Evolutionary conservation across 2,888 invertebrate species (phyloP).

Genomic region (Mimas tiliae): DNA sequence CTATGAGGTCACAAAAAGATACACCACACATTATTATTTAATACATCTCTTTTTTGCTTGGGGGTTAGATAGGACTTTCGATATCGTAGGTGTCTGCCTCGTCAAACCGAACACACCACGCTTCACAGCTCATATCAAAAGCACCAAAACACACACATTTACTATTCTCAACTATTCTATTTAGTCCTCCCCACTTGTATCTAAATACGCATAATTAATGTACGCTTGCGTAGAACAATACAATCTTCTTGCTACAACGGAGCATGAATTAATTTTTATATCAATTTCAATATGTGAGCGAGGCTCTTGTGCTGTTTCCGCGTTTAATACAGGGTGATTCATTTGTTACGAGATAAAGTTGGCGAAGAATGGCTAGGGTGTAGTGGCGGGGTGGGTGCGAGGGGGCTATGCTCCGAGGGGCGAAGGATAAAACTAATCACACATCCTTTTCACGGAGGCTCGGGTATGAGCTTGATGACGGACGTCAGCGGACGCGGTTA

Average conservation of each 20-base stretch:
- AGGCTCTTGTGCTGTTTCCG: conserved; percentile 23
- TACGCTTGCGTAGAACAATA: conserved; percentile 17
- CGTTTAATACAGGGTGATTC: conserved; percentile 44
- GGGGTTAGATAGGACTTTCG: no score
- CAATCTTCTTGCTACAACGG: conserved; percentile 23
- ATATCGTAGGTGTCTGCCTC: no score
- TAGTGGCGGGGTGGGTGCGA: conserved; percentile 40
- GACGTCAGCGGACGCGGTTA: conserved; percentile 39
- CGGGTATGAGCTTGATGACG: conserved; percentile 35
- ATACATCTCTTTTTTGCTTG: no score
- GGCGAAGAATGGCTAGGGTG: conserved; percentile 59
- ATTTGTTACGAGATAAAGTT: conserved; percentile 64
- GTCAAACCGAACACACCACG: no score
- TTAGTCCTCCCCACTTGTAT: not conserved
- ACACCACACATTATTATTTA: no score
- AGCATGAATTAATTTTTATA: conserved; percentile 22
- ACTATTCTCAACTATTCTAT: not conserved
- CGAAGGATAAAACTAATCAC: conserved; percentile 82
- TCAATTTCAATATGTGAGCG: conserved; percentile 23
- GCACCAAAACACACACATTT: not conserved
- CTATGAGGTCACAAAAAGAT: no score
- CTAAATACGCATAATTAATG: conserved; percentile 2
- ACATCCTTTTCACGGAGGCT: conserved; percentile 67
- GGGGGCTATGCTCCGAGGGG: conserved; percentile 50
- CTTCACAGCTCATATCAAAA: not conserved